Conservation (phyloP, 2,113 vertebrate species). For the Pseudonaja textilis region DNA sequence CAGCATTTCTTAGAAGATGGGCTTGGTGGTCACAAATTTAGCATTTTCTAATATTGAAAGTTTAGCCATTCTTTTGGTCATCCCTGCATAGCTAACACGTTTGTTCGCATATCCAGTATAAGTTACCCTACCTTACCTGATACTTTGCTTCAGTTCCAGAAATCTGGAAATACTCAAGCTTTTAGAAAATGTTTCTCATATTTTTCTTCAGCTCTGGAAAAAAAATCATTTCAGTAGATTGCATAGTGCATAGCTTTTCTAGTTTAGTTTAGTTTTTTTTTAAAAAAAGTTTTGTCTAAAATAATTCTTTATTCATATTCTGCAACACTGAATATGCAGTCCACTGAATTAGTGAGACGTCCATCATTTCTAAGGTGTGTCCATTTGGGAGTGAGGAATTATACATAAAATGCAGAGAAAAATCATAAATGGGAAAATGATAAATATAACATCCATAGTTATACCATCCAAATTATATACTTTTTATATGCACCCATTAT, state of each 20-base stretch:
- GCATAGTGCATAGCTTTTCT: slow-evolving; percentile 7
- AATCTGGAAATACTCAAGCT: slow-evolving; percentile 17
- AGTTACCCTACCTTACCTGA: slow-evolving; percentile 46
- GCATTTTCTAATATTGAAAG: neutral
- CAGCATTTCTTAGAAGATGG: neutral
- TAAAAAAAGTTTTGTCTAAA: neutral
- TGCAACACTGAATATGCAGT: neutral
- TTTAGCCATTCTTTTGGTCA: neutral
- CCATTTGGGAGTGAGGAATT: neutral
- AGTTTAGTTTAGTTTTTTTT: slow-evolving; percentile 10
- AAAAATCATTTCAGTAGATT: slow-evolving; percentile 33
- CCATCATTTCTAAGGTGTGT: neutral
- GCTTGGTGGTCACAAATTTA: neutral
- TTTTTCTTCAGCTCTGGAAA: slow-evolving; percentile 45
- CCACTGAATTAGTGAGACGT: neutral
- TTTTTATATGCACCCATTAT: neutral
- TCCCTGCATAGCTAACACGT: neutral
- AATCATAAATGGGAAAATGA: neutral
- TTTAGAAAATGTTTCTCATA: slow-evolving; percentile 6
- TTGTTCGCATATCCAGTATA: slow-evolving; percentile 14
- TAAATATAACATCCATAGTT: neutral
- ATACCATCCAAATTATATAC: neutral
- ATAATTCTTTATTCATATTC: neutral
- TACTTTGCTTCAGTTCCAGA: slow-evolving; percentile 38
- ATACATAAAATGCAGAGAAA: neutral